These are phyloP conservation scores for Rhogogaster chlorosoma DNA, from an alignment of 2,888 invertebrate species.

Conservation along the genomic window DNA sequence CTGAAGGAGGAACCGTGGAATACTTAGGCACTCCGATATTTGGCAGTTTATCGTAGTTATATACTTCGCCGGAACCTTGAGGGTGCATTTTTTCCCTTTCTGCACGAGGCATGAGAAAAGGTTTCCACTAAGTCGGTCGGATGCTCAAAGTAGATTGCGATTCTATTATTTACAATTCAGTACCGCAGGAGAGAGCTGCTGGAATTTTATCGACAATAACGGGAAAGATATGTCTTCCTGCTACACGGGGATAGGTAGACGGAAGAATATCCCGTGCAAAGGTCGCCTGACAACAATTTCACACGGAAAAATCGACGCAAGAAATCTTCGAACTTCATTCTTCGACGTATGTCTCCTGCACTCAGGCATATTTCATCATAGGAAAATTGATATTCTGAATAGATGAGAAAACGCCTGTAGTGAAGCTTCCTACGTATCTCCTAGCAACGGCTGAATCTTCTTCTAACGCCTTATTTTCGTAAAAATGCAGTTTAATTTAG, in stretches of 20 bases:
- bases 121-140: neutral
- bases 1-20: neutral
- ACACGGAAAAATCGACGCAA: neutral
- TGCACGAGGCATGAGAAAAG: neutral
- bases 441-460: neutral
- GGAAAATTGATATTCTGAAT: neutral
- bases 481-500: neutral
- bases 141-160: neutral
- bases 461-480: neutral
- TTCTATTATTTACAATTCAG: neutral
- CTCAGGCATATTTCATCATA: neutral
- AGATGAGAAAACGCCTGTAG: neutral
- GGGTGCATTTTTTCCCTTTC: neutral
- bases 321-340: neutral
- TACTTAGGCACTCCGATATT: neutral
- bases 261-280: neutral
- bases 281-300: neutral
- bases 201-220: slow-evolving; percentile 5
- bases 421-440: neutral
- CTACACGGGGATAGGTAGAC: neutral
- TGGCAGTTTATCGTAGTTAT: neutral
- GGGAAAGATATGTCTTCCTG: neutral
- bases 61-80: neutral
- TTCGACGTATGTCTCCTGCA: neutral
- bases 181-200: neutral